Base-by-base conservation (phyloP, 2,888 invertebrate species). In the Erynnis tages region DNA sequence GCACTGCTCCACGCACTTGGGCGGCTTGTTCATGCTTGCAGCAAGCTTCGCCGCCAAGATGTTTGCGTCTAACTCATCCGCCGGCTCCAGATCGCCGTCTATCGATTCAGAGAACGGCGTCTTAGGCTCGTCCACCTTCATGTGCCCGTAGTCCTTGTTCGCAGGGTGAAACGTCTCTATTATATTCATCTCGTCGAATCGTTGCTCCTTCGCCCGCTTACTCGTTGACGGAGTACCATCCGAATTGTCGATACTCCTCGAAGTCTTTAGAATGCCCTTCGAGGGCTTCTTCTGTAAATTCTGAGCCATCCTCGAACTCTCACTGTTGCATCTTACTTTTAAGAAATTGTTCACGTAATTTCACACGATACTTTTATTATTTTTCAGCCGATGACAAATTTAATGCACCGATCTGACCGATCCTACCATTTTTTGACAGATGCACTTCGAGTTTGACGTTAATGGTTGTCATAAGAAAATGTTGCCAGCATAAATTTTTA, bases 141-240 rank as follows among this genome's bases (percentile, higher is more conserved):
- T 99, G 74, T 98, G 98, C 5, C 99, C 99, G 84, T 99, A 99
- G 86, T 99, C 99, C 89, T 99, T 99, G 79, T 97, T 97, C 14
- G 96, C 92, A 32, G 99, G 99, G 90, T 99, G 99, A 71, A 98
- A 93, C 0, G 99, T 99, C 62, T 98, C 98, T 67, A 99, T 92
- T 62, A 99, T 99, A 87, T 99, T 99, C 93, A 98, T 96, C 90
- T 99, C 99, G 84, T 99, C 99, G 91, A 97, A 98, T 91, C 97
- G 95, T 73, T 97, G 92, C 75, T 92, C 92, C 72, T 92, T 92
- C 53, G 81, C 60, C 55, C 87, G 79, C 60, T 86, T 86, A 61
- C 89, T 89, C 6, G 88, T 82, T 4, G 87, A 84, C 46, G 88
- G 78, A 44, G 76, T 72, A 44, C 82, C 80, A 53, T 87, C 88